Conservation (phyloP, 1,140 invertebrate genomes). For the Camponotus vicinus region DNA sequence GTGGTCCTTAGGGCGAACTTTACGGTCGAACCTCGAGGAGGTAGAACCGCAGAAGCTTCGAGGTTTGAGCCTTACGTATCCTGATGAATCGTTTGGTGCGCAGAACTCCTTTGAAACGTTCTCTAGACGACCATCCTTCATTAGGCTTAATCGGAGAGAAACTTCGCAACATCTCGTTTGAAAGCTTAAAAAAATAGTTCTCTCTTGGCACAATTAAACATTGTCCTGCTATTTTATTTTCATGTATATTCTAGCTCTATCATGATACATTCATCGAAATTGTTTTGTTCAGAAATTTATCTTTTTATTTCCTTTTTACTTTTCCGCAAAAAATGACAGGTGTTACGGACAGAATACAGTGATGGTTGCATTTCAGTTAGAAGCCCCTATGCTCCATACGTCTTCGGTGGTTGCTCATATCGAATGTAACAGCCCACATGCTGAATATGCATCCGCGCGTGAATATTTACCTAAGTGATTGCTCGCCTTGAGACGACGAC, state of each 20-base stretch:
- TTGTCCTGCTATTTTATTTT: neutral
- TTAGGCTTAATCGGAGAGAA: constrained; percentile 74
- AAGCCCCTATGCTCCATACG: constrained; percentile 77
- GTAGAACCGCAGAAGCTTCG: constrained; percentile 75
- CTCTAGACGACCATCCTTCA: constrained; percentile 74
- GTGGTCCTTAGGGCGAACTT: constrained; percentile 73
- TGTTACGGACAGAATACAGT: constrained; percentile 29
- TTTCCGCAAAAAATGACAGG: constrained; percentile 32
- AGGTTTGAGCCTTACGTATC: constrained; percentile 72
- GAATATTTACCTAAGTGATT: constrained; percentile 86
- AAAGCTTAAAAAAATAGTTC: constrained; percentile 11
- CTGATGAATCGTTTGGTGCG: constrained; percentile 76
- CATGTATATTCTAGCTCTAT: neutral
- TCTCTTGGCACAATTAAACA: neutral
- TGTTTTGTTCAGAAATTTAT: neutral
- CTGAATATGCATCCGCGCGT: constrained; percentile 80
- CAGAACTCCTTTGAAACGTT: constrained; percentile 72
- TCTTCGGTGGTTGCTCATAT: constrained; percentile 68
- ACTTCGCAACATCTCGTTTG: constrained; percentile 11
- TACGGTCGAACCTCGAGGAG: constrained; percentile 70
- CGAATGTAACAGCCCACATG: constrained; percentile 81
- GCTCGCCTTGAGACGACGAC: constrained; percentile 81
- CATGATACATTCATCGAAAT: neutral
- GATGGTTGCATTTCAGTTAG: constrained; percentile 68
- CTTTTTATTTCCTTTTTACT: neutral